Conservation (phyloP, 2,113 vertebrate genomes). For the Clarias gariepinus region DNA sequence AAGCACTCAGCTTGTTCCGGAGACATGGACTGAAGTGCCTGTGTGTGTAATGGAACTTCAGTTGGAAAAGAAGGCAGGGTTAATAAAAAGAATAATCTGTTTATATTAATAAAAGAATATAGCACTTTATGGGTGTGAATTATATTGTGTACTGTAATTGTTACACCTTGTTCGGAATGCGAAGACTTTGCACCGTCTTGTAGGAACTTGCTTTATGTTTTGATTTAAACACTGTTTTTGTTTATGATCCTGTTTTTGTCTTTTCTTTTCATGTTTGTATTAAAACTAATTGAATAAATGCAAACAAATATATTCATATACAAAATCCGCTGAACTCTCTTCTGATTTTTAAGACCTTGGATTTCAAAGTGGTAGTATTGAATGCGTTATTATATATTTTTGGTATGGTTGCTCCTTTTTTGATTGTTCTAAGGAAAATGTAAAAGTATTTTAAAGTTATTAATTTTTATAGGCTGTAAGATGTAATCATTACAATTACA, state of each 20-base stretch:
- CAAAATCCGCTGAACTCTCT: background rate
- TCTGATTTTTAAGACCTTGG: background rate
- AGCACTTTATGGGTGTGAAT: slow-evolving; percentile 4
- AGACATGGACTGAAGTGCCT: background rate
- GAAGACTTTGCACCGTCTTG: background rate
- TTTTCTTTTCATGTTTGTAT: slow-evolving; percentile 28
- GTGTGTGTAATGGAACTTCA: background rate
- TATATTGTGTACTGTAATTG: background rate
- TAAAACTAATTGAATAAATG: slow-evolving; percentile 14
- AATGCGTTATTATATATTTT: too few relatives aligned
- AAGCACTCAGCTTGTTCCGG: too few relatives aligned
- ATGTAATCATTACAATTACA: too few relatives aligned
- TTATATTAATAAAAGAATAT: background rate
- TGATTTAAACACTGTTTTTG: background rate
- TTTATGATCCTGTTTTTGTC: background rate
- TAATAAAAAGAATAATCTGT: background rate
- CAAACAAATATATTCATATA: slow-evolving; percentile 11
- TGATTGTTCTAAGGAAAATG: too few relatives aligned
- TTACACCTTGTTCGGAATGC: background rate
- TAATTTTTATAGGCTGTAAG: too few relatives aligned
- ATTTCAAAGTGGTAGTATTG: background rate
- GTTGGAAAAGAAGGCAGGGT: background rate
- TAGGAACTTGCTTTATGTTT: background rate
- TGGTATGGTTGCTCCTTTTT: too few relatives aligned
- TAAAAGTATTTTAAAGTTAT: too few relatives aligned